Conservation (phyloP, 2,888 invertebrate species). For the Tridacna gigas region DNA sequence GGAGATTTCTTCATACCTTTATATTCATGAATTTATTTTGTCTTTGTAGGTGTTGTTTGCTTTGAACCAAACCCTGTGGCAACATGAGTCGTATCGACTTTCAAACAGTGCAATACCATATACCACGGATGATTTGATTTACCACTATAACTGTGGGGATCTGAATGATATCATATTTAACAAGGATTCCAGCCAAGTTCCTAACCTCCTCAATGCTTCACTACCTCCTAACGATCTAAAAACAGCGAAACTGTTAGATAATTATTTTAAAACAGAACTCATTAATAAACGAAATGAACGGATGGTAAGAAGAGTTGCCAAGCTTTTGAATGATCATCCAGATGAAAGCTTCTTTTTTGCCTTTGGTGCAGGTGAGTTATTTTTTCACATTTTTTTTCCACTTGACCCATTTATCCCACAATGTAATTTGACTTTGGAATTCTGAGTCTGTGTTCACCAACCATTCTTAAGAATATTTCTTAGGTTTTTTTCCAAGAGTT, state of each 20-base stretch:
- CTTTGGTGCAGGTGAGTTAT: slow-evolving; percentile 86
- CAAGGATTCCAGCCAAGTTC: slow-evolving; percentile 82
- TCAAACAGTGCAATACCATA: slow-evolving; percentile 72
- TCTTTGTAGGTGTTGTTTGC: slow-evolving; percentile 85
- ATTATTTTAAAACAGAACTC: slow-evolving; percentile 86
- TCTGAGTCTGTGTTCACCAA: too few relatives aligned
- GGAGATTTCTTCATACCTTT: too few relatives aligned
- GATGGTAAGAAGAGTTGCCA: slow-evolving; percentile 86
- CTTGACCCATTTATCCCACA: background rate
- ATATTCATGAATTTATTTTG: background rate
- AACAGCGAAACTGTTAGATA: slow-evolving; percentile 84
- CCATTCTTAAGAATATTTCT: too few relatives aligned
- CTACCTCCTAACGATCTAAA: slow-evolving; percentile 78
- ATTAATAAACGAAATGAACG: slow-evolving; percentile 86
- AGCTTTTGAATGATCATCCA: slow-evolving; percentile 85
- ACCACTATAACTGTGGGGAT: slow-evolving; percentile 86
- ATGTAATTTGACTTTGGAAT: background rate
- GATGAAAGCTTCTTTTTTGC: slow-evolving; percentile 86
- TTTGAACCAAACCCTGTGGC: slow-evolving; percentile 85
- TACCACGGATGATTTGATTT: slow-evolving; percentile 85
- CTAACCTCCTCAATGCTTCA: slow-evolving; percentile 82
- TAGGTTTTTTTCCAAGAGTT: too few relatives aligned
- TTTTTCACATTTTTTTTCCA: background rate
- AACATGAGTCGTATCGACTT: slow-evolving; percentile 84
- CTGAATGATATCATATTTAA: slow-evolving; percentile 85